Evolutionary conservation across 1,140 invertebrate genomes (phyloP), one percentile per base, ranked within the genome.

Genomic region (Zaprionus kolodkinae): DNA sequence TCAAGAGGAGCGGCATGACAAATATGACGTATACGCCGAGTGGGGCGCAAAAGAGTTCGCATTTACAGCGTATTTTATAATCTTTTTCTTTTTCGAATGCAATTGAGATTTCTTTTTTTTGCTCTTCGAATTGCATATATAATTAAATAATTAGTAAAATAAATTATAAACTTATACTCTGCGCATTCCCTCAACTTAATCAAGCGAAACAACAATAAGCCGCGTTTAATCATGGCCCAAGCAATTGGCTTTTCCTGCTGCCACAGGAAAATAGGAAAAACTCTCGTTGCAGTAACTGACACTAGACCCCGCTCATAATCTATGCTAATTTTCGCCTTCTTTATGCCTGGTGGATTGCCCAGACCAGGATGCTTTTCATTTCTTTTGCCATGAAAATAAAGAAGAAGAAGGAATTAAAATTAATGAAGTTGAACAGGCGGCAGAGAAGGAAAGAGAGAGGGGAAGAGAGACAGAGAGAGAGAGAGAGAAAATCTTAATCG

Each of bases 261-360:
- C 50, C 50, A 61, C 17, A 50, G n/a, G 9, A 45, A 71, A 61
- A 52, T 69, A 21, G 13, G 43, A 65, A 59, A 48, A 21, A 21
- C 21, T 21, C 64, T 50, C 45, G 38, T 25, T 48, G 62, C 15
- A 55, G 27, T 13, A 43, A 35, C 66, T 67, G 69, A 74, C 66
- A 82, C 68, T 50, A 67, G 55, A n/a, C n/a, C 66, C 71, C 71
- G 55, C 81, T 79, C 52, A 87, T 87, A 86, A 86, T 87, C 84
- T 83, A 80, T 78, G 84, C 79, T 87, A 87, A 87, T 87, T 87
- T 88, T 79, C 57, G 67, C 66, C 70, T 65, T 65, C 45, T 76
- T 78, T 82, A 73, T 82, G 65, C 35, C 66, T 72, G 71, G 50
- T 68, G 66, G 50, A 79, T 61, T 72, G 70, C 72, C 72, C 7